Evolutionary conservation across 2,888 invertebrate species (phyloP), one percentile per base, ranked within the genome.

Genomic region (Eilema sororculum): DNA sequence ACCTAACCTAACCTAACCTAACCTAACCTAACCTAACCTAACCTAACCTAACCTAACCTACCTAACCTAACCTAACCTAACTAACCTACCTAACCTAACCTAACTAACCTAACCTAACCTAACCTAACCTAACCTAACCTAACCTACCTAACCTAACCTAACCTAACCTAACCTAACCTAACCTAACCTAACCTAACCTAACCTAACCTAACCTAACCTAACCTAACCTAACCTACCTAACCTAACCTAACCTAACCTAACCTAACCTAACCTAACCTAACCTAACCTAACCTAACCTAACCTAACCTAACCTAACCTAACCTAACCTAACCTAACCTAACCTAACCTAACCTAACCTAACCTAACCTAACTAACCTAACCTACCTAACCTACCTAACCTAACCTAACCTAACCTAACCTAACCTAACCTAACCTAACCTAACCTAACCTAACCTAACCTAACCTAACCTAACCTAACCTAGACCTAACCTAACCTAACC

Each of bases 51-150:
- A 75, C 75, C 75, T 75, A 72, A 75, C 72, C 75, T 72, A 75
- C 75, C 75, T 75, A 72, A n/a, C n/a, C n/a, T n/a, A n/a, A n/a
- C n/a, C n/a, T n/a, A n/a, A n/a, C n/a, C n/a, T n/a, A n/a, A n/a
- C n/a, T 71, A 71, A 81, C 81, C 81, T 79, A 81, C 72, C 75
- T 72, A 81, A 75, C 82, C 82, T 78, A 83, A 83, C 81, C 81
- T 81, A 79, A 79, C 81, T 78, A 81, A 79, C 80, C 78, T 76
- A 78, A 77, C 78, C 78, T 77, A 79, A 78, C 78, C 78, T 78
- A 78, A 79, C 78, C 78, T 78, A 78, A 78, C n/a, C 80, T 78
- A 79, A 33, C 78, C 79, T 78, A 79, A 78, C 78, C 78, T 78
- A 78, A 79, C 78, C 78, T 78, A 78, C 77, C 78, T 75, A 79